These are phyloP conservation scores for Conops quadrifasciatus DNA, from an alignment of 2,888 invertebrate species.

Conservation along the genomic window DNA sequence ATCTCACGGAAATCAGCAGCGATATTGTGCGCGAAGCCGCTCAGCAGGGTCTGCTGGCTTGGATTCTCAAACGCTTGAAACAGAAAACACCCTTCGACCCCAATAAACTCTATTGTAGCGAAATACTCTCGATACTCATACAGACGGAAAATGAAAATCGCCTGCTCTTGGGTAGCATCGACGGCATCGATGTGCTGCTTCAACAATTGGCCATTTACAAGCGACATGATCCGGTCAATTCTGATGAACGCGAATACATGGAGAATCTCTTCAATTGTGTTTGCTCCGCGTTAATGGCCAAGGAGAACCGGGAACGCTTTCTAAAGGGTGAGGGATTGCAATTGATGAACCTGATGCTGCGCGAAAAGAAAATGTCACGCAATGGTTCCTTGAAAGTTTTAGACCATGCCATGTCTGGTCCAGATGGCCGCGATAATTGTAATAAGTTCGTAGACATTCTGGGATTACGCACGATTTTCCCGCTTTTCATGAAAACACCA, in stretches of 20 bases:
- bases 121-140: constrained; percentile 92
- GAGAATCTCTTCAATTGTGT: constrained; percentile 97
- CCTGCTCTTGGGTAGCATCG: constrained; percentile 84
- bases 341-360: constrained; percentile 98
- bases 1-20: constrained; percentile 89
- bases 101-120: constrained; percentile 95
- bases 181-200: constrained; percentile 91
- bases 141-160: constrained; percentile 89
- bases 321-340: constrained; percentile 95
- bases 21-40: constrained; percentile 85
- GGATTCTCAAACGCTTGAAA: constrained; percentile 91
- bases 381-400: constrained; percentile 96
- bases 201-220: constrained; percentile 96
- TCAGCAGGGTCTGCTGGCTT: constrained; percentile 89
- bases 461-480: constrained; percentile 95
- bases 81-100: constrained; percentile 90
- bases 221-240: constrained; percentile 87
- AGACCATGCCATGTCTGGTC: constrained; percentile 96
- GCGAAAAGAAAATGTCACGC: constrained; percentile 95
- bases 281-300: constrained; percentile 91
- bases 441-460: constrained; percentile 98
- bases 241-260: constrained; percentile 98
- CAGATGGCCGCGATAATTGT: constrained; percentile 93
- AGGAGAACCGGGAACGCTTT: constrained; percentile 90
- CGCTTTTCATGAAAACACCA: constrained; percentile 99